Base-by-base conservation (phyloP, 2,797 vertebrate species). In the Lagodon rhomboides region DNA sequence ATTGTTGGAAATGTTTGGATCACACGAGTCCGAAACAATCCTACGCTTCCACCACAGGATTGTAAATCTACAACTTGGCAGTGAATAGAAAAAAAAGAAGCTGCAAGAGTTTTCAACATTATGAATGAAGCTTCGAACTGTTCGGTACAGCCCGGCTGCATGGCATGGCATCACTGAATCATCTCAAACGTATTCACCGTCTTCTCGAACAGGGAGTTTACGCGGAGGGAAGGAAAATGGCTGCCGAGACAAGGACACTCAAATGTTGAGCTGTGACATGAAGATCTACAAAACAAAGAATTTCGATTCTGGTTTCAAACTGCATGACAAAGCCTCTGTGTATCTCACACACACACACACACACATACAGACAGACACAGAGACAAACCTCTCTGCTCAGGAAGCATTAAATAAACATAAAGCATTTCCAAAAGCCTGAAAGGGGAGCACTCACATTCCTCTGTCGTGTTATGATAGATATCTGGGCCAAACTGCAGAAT, bases 321-420 rank as follows among this genome's bases (percentile, higher is more conserved):
- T 17, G 22, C 4, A 58, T 55, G 75, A 73, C 75, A 65, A 55
- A 53, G 63, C 30, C 70, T 62, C 73, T 72, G 70, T 63, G 62
- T 82, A 56, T 80, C 77, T 66, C 69, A 27, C 27, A 27, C 27
- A 27, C 27, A 27, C 27, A 27, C 27, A 27, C 8, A 9, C 34
- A 34, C 34, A 34, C 34, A 34, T 1, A 34, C 30, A 34, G 64
- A 74, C 67, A 22, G 65, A 22, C 67, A 61, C 44, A 78, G 66
- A 85, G 74, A 83, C 72, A 86, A 85, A 77, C 53, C 60, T 83
- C 70, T 82, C 84, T 59, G 73, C 83, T 85, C 89, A 88, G 90
- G 87, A 93, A 89, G 83, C 83, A 89, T 91, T 90, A 91, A 91
- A 92, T 91, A 92, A 92, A 91, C 91, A 93, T 81, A 72, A 90